Conservation (phyloP, 2,797 vertebrate species). For the Sternotherus odoratus region DNA sequence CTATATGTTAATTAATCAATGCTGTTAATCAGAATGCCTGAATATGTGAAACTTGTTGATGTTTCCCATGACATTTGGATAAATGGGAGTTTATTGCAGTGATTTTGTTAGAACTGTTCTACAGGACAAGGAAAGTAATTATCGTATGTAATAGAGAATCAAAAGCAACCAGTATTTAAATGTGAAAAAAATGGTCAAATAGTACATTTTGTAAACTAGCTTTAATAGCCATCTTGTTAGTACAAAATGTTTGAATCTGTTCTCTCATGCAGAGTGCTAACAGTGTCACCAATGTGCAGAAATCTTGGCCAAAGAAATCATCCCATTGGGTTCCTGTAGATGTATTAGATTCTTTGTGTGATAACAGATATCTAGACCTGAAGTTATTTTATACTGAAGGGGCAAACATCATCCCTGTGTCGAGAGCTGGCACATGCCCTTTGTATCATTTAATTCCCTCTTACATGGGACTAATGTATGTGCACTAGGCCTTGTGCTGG, state of each 20-base stretch:
- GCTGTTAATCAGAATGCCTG: not conserved
- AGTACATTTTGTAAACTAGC: not conserved
- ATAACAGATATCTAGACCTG: not conserved
- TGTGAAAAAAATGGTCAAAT: not conserved
- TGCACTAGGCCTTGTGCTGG: not conserved
- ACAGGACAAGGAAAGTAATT: not conserved
- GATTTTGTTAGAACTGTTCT: not conserved
- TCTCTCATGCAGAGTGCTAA: not conserved
- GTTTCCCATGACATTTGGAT: not conserved
- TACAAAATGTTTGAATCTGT: not conserved
- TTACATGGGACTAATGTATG: not conserved
- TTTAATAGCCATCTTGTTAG: not conserved
- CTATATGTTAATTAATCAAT: not conserved
- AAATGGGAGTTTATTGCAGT: not conserved
- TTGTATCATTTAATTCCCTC: not conserved
- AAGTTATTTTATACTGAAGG: not conserved
- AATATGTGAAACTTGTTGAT: not conserved
- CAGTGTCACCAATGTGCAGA: not conserved
- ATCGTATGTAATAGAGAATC: not conserved
- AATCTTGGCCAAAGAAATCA: not conserved
- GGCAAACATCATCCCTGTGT: too few species aligned
- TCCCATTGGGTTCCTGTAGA: not conserved
- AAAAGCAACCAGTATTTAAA: not conserved
- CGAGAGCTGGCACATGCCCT: not conserved
- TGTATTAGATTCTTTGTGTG: not conserved